Conservation (phyloP, 1,140 invertebrate genomes). For the Sitodiplosis mosellana region DNA sequence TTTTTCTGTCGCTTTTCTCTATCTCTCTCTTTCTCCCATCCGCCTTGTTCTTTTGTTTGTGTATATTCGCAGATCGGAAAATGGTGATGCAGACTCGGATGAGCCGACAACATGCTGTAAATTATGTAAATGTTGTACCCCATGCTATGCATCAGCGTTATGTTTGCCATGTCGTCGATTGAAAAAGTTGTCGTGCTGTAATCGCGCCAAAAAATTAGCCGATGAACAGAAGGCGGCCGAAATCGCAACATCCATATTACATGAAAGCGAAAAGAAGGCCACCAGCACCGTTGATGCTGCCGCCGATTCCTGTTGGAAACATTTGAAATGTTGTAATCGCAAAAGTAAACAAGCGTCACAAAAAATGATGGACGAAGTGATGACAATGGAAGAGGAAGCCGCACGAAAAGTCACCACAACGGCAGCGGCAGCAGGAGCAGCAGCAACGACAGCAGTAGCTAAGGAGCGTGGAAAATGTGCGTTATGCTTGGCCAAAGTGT, state of each 20-base stretch:
- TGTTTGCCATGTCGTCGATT: constrained; percentile 18
- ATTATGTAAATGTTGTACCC: constrained; percentile 12
- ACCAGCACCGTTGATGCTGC: too few relatives aligned
- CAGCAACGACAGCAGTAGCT: constrained; percentile 16
- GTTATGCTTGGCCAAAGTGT: constrained; percentile 18
- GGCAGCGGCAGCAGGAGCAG: constrained; percentile 10
- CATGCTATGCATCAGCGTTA: constrained; percentile 10
- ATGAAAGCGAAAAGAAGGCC: too few relatives aligned
- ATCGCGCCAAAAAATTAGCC: too few relatives aligned
- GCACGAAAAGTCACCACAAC: neutral
- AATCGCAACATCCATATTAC: too few relatives aligned
- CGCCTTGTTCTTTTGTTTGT: too few relatives aligned
- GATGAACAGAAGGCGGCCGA: too few relatives aligned
- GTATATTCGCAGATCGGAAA: neutral
- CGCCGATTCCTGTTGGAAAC: constrained; percentile 1
- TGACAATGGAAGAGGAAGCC: neutral
- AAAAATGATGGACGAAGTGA: neutral
- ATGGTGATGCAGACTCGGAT: constrained; percentile 12
- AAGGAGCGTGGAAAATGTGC: constrained; percentile 12
- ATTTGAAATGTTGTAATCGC: constrained; percentile 14
- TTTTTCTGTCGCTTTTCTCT: too few relatives aligned
- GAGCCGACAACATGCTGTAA: constrained; percentile 9
- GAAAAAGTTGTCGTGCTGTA: neutral
- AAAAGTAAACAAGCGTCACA: constrained; percentile 7
- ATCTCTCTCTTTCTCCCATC: too few relatives aligned